phyloP scores from a whole-genome alignment of 2,113 vertebrate species.

The Pontoporia blainvillei region DNA sequence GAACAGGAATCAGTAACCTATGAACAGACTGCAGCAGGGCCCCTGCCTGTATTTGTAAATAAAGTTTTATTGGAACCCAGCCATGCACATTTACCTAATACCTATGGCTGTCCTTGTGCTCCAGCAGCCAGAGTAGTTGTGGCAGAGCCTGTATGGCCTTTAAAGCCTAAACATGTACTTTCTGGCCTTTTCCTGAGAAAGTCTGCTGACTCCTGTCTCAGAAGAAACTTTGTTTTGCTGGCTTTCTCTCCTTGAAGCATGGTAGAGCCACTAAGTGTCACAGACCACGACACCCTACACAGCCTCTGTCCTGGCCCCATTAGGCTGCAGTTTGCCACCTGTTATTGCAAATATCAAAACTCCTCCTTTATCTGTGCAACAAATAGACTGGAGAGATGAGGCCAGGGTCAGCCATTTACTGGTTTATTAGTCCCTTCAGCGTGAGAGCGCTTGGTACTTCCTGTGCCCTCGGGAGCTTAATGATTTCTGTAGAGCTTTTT shows the following conservation, averaged over 20 bases:
- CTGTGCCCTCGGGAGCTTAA: not conserved
- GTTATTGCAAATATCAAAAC: not conserved
- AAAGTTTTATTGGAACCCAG: not conserved
- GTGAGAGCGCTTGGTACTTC: not conserved
- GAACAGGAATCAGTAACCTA: not conserved
- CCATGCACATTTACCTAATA: not conserved
- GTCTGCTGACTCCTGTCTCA: not conserved
- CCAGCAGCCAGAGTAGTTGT: fast-evolving
- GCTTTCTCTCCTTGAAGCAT: not conserved
- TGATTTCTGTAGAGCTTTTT: not conserved
- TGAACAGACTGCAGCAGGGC: not conserved
- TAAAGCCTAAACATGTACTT: fast-evolving
- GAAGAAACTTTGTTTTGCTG: not conserved
- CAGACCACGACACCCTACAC: not conserved
- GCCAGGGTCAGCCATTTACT: not conserved
- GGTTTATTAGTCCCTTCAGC: not conserved
- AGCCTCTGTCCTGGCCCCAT: not conserved
- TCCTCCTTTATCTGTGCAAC: not conserved
- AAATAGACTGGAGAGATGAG: not conserved
- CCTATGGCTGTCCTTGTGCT: not conserved
- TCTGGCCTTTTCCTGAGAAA: not conserved
- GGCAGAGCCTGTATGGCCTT: not conserved
- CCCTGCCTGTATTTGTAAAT: not conserved
- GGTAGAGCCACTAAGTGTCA: not conserved
- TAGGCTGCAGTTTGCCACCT: not conserved